Base-by-base conservation (phyloP, 2,888 invertebrate genomes). In the Monochamus alternatus region DNA sequence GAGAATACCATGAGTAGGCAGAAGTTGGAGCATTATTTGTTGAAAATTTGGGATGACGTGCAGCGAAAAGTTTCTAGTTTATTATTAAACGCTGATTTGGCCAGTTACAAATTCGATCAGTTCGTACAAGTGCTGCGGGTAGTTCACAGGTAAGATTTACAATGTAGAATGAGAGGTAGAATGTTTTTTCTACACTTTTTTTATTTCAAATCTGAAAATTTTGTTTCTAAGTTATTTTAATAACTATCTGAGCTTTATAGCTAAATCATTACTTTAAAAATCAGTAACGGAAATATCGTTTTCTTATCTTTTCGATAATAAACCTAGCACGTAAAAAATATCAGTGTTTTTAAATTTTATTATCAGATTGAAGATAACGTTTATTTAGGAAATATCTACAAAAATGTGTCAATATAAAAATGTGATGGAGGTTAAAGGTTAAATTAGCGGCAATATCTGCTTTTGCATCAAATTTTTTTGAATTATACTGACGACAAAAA, bases 21-120 rank as follows among this genome's bases (percentile, higher is more conserved):
- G 87, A 98, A 98, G 87, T 89, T 98, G 77, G 95, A 96, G 86
- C 95, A 95, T 71, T 98, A 98, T 0, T 90, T 96, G 75, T 91
- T 93, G 0, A 92, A 97, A 78, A 94, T 98, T 78, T 98, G 98
- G 98, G 95, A 96, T 83, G 98, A 98, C 84, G 95, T 98, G 0
- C 96, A 98, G 88, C 94, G 95, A 10, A 97, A 98, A 89, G 95
- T 98, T 0, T 95, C 95, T 0, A 92, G 92, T 47, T 95, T 95
- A 85, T 89, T 98, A 43, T 92, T 94, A 73, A 95, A 94, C 79
- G 94, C 94, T 0, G 95, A 96, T 80, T 88, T 98, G 66, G 94
- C 95, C n/a, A 92, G 93, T 73, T 95, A 96, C 82, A 97, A 97
- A 81, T 97, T 98, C 86, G 98, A 98, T 85, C 97, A 98, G 87